These are phyloP conservation scores for Ptychadena robeensis DNA, from an alignment of 2,797 vertebrate genomes.

Conservation along the genomic window DNA sequence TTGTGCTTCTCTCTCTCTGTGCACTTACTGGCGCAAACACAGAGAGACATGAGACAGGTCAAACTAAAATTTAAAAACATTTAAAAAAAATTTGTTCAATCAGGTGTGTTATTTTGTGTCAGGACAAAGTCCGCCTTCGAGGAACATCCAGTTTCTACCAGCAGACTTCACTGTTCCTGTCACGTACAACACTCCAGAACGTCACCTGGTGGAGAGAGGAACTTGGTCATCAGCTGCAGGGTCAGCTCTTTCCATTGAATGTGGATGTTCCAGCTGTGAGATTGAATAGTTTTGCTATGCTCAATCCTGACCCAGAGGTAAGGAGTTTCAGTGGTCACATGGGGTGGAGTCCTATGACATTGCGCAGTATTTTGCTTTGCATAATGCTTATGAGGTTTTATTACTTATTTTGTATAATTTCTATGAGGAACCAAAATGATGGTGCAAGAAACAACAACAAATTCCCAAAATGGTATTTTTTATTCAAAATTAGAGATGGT, in stretches of 20 bases:
- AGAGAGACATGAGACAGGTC: too few species aligned
- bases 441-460: too few species aligned
- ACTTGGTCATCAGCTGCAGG: conserved; percentile 64
- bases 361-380: too few species aligned
- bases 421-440: too few species aligned
- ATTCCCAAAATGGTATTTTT: too few species aligned
- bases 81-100: too few species aligned
- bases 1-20: too few species aligned
- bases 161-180: conserved; percentile 70
- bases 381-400: too few species aligned
- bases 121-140: conserved; percentile 66
- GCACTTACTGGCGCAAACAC: too few species aligned
- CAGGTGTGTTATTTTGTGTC: neutral
- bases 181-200: conserved; percentile 64
- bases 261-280: conserved; percentile 67
- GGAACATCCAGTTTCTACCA: conserved; percentile 66
- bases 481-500: too few species aligned
- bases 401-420: too few species aligned
- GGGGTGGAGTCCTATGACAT: neutral
- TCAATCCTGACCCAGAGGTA: conserved; percentile 71
- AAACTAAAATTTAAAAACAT: too few species aligned
- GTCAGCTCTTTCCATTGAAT: conserved; percentile 60
- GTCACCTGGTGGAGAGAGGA: conserved; percentile 70
- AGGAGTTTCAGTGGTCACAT: neutral
- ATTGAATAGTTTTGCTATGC: conserved; percentile 67